Evolutionary conservation across 1,140 invertebrate species (phyloP).

Genomic region (Portunus trituberculatus): DNA sequence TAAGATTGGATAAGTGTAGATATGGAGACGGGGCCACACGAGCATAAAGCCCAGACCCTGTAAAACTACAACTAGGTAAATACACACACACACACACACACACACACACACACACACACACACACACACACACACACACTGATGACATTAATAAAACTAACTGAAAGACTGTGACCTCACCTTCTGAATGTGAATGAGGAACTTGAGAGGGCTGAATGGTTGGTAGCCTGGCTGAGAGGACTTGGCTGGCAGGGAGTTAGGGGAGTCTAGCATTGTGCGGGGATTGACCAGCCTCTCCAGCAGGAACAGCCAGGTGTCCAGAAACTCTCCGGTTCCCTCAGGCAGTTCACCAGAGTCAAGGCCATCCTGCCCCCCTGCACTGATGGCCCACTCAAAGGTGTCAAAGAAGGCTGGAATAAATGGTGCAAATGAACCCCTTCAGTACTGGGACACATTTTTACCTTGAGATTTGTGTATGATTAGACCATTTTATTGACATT

Average conservation of each 20-base stretch:
- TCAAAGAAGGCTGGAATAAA: slow-evolving; percentile 86
- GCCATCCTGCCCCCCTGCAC: slow-evolving; percentile 81
- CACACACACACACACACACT: neutral
- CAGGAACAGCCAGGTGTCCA: slow-evolving; percentile 92
- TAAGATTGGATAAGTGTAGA: neutral
- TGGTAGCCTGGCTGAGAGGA: slow-evolving; percentile 81
- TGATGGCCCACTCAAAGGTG: slow-evolving; percentile 89
- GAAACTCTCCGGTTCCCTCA: slow-evolving; percentile 88
- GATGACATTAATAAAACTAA: slow-evolving; percentile 35
- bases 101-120: neutral
- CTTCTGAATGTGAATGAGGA: slow-evolving; percentile 90
- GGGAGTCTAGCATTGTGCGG: slow-evolving; percentile 90
- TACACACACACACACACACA: slow-evolving; percentile 47
- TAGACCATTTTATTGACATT: too few relatives aligned
- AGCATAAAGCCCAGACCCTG: too few relatives aligned
- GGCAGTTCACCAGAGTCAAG: slow-evolving; percentile 76
- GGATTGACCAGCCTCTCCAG: slow-evolving; percentile 95
- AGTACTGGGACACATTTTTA: too few relatives aligned
- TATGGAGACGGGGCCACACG: too few relatives aligned
- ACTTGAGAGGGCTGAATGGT: slow-evolving; percentile 88
- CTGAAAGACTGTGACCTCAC: slow-evolving; percentile 80
- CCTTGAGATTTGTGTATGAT: too few relatives aligned
- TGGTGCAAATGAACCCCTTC: too few relatives aligned
- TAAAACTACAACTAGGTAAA: too few relatives aligned
- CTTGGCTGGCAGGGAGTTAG: slow-evolving; percentile 88